Evolutionary conservation across 2,797 vertebrate genomes (phyloP).

Genomic region (Acanthis flammea): DNA sequence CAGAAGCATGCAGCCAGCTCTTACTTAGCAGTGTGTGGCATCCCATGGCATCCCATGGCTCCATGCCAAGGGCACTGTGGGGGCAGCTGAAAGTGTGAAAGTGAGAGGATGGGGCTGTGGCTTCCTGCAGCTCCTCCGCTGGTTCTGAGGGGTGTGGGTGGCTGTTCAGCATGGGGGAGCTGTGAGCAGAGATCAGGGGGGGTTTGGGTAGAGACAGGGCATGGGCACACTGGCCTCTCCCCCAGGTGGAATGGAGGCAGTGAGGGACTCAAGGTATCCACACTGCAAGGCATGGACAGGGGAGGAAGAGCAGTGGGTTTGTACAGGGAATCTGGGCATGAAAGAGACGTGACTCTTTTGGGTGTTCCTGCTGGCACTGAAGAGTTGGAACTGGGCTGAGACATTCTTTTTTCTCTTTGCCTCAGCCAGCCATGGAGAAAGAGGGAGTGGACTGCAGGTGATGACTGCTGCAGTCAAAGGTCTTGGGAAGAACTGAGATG

Average conservation of each 20-base stretch:
- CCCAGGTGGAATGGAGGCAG: accelerated
- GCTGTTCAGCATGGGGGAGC: neutral
- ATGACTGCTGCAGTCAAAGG: neutral
- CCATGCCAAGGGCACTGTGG: too few relatives aligned
- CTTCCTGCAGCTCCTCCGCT: neutral
- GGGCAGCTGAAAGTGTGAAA: neutral
- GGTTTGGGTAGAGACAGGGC: neutral
- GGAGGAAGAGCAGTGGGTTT: neutral
- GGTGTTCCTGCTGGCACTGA: neutral
- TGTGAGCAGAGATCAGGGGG: neutral
- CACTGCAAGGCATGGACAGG: accelerated
- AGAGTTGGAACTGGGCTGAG: neutral
- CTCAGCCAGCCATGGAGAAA: neutral
- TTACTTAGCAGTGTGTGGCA: accelerated
- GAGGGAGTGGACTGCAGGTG: neutral
- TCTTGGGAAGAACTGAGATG: neutral
- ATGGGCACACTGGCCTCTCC: neutral
- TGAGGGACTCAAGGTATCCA: neutral
- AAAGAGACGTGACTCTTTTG: neutral
- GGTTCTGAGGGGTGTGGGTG: accelerated
- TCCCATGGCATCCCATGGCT: neutral
- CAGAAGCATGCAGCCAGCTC: accelerated
- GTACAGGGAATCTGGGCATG: neutral
- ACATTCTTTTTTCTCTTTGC: neutral
- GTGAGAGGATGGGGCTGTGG: neutral